Conservation (phyloP, 2,888 invertebrate species). For the Philopedon plagiatum region DNA sequence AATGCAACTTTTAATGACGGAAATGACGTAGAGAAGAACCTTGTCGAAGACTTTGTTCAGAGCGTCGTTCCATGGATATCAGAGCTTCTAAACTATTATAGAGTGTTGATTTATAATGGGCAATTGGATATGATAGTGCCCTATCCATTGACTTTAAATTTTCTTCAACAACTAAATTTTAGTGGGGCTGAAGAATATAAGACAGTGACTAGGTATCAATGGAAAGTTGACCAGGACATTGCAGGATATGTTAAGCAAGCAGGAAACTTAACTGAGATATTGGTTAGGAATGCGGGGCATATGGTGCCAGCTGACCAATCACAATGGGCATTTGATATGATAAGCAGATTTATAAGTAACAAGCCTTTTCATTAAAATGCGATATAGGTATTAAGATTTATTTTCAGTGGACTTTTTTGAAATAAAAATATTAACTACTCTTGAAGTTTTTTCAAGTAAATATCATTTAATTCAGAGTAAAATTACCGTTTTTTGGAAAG, state of each 20-base stretch:
- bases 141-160: constrained; percentile 87
- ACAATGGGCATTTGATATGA: constrained; percentile 81
- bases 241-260: constrained; percentile 36
- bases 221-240: constrained; percentile 28
- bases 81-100: constrained; percentile 77
- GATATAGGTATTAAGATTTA: neutral
- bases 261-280: constrained; percentile 60
- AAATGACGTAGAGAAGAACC: constrained; percentile 77
- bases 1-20: constrained; percentile 77
- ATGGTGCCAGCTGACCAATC: constrained; percentile 88
- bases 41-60: constrained; percentile 85
- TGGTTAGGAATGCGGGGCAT: constrained; percentile 73
- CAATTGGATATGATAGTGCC: constrained; percentile 94
- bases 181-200: constrained; percentile 77
- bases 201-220: constrained; percentile 66
- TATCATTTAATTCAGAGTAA: too few relatives aligned
- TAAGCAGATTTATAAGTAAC: constrained; percentile 74
- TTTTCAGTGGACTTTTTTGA: neutral
- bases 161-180: constrained; percentile 81
- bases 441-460: too few relatives aligned
- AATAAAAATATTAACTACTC: too few relatives aligned
- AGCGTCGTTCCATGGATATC: constrained; percentile 82
- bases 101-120: constrained; percentile 88
- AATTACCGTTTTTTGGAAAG: too few relatives aligned
- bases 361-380: constrained; percentile 18